phyloP scores from a whole-genome alignment of 2,888 invertebrate genomes.

The Parnassius mnemosyne region DNA sequence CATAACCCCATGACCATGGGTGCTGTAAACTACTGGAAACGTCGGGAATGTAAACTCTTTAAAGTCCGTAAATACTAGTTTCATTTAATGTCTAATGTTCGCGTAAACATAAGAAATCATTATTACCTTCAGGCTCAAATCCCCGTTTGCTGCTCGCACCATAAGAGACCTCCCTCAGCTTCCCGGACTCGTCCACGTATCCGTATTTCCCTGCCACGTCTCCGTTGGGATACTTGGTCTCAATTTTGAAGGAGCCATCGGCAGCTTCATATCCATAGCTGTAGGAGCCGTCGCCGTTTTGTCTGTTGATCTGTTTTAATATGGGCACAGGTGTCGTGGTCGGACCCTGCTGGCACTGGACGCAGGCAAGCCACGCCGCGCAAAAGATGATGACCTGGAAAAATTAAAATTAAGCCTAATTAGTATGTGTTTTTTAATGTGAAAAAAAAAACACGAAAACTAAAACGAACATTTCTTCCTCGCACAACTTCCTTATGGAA shows the following conservation, averaged over 20 bases:
- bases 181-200: conserved; percentile 90
- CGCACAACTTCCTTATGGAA: too few relatives aligned
- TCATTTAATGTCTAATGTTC: too few relatives aligned
- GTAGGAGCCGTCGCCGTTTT: conserved; percentile 93
- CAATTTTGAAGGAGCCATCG: conserved; percentile 93
- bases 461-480: too few relatives aligned
- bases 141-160: conserved; percentile 90
- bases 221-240: conserved; percentile 90
- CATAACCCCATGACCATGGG: too few relatives aligned
- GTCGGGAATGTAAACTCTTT: too few relatives aligned
- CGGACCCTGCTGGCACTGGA: conserved; percentile 70
- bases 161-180: conserved; percentile 89
- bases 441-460: too few relatives aligned
- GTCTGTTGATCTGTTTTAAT: conserved; percentile 90
- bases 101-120: too few relatives aligned
- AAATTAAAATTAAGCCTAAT: neutral
- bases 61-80: too few relatives aligned
- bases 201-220: conserved; percentile 94
- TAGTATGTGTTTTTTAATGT: too few relatives aligned
- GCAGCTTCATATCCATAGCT: conserved; percentile 93
- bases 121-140: conserved; percentile 88
- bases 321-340: conserved; percentile 90
- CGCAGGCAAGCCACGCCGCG: conserved; percentile 36
- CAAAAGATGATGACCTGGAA: conserved; percentile 33
- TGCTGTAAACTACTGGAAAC: too few relatives aligned